These are phyloP conservation scores for Platanista minor DNA, from an alignment of 2,113 vertebrate species.

Conservation along the genomic window DNA sequence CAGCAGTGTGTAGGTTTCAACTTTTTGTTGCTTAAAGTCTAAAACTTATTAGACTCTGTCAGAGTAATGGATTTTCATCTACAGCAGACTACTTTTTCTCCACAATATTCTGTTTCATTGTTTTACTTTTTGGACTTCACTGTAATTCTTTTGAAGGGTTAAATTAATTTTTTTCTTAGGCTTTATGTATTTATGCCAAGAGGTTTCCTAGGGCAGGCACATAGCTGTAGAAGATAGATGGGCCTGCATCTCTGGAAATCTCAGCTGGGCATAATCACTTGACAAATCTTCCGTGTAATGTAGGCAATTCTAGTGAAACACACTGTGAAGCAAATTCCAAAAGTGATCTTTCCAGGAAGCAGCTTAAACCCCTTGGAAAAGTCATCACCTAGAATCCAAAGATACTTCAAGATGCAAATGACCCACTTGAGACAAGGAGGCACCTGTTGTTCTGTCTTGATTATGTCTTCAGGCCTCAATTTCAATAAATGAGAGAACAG, in stretches of 20 bases:
- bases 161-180: conserved; percentile 39
- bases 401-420: conserved; percentile 63
- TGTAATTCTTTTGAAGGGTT: not conserved
- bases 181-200: conserved; percentile 11
- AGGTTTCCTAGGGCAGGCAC: conserved; percentile 21
- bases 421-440: conserved; percentile 47
- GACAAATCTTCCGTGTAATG: conserved; percentile 51
- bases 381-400: conserved; percentile 42
- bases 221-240: not conserved
- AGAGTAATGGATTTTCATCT: not conserved
- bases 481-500: conserved; percentile 27
- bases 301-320: conserved; percentile 56
- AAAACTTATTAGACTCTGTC: not conserved
- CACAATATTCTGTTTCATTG: not conserved
- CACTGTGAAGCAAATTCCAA: conserved; percentile 54
- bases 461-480: conserved; percentile 43
- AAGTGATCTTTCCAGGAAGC: conserved; percentile 48
- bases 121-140: not conserved
- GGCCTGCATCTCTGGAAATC: conserved; percentile 22
- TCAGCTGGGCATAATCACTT: conserved; percentile 57
- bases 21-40: not conserved
- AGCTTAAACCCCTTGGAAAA: conserved; percentile 37
- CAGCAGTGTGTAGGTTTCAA: not conserved
- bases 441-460: conserved; percentile 59
- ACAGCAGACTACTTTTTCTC: not conserved